Conservation (phyloP, 1,140 invertebrate genomes). For the Papilio polyxenes region DNA sequence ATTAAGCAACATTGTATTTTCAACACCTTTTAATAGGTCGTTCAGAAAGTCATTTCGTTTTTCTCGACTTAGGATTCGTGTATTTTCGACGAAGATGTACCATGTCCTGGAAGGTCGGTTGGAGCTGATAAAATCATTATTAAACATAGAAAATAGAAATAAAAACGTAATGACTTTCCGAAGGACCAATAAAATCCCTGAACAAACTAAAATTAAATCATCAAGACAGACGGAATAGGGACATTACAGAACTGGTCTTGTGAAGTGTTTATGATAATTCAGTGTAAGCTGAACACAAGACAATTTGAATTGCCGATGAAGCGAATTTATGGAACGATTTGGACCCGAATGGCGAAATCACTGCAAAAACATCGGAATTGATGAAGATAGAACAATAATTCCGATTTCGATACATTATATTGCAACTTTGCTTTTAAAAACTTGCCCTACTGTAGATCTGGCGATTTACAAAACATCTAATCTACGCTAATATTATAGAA, state of each 20-base stretch:
- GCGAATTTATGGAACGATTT: conserved; percentile 30
- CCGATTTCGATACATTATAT: neutral
- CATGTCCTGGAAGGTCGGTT: no score
- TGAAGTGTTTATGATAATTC: conserved; percentile 53
- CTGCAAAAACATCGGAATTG: conserved; percentile 22
- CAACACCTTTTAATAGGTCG: no score
- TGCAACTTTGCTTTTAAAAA: neutral
- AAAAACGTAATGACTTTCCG: neutral
- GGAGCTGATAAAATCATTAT: no score
- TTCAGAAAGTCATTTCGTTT: no score
- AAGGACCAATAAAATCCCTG: neutral
- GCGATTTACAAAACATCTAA: no score
- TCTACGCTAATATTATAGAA: no score
- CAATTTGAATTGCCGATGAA: conserved; percentile 41
- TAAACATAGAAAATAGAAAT: no score
- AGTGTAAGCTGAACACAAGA: conserved; percentile 41
- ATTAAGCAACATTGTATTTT: no score
- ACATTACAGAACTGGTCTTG: conserved; percentile 43
- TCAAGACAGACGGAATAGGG: conserved; percentile 32
- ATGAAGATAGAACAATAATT: neutral
- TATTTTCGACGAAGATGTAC: no score
- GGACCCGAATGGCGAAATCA: conserved; percentile 1
- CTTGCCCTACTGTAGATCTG: neutral
- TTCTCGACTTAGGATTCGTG: no score
- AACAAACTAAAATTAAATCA: conserved; percentile 12